phyloP scores from a whole-genome alignment of 2,113 vertebrate genomes.

The Anolis carolinensis region DNA sequence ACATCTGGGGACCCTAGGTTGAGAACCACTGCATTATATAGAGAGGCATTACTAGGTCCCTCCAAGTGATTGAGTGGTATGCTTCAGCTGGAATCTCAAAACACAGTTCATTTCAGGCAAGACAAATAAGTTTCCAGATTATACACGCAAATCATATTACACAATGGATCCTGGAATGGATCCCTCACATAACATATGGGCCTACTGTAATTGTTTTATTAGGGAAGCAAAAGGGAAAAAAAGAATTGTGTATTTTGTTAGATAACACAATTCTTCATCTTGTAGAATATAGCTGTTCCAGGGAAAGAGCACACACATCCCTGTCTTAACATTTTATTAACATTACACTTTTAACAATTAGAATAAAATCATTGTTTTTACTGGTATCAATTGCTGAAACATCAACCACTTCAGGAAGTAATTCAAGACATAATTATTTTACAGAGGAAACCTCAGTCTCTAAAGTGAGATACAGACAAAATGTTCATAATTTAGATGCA shows the following conservation, averaged over 20 bases:
- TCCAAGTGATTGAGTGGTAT: too few species aligned
- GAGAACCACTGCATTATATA: too few species aligned
- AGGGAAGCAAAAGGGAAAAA: background rate
- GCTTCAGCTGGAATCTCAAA: too few species aligned
- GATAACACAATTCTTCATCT: background rate
- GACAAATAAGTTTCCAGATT: too few species aligned
- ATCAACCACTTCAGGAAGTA: conserved; percentile 8
- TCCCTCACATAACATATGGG: too few species aligned
- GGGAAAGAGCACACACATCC: background rate
- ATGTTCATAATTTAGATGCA: background rate
- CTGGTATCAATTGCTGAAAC: background rate
- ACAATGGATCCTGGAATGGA: too few species aligned
- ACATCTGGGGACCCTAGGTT: too few species aligned
- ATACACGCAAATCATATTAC: too few species aligned
- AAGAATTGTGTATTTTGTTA: background rate
- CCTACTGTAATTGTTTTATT: too few species aligned
- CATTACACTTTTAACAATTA: background rate
- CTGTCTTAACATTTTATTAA: background rate
- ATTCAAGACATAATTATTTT: background rate
- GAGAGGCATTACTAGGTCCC: too few species aligned
- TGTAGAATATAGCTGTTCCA: background rate
- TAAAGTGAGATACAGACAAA: background rate
- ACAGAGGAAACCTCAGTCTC: background rate
- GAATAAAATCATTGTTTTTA: background rate
- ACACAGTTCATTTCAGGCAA: too few species aligned